Evolutionary conservation across 1,140 invertebrate species (phyloP), one percentile per base, ranked within the genome.

Genomic region (Drosophila fuyamai): DNA sequence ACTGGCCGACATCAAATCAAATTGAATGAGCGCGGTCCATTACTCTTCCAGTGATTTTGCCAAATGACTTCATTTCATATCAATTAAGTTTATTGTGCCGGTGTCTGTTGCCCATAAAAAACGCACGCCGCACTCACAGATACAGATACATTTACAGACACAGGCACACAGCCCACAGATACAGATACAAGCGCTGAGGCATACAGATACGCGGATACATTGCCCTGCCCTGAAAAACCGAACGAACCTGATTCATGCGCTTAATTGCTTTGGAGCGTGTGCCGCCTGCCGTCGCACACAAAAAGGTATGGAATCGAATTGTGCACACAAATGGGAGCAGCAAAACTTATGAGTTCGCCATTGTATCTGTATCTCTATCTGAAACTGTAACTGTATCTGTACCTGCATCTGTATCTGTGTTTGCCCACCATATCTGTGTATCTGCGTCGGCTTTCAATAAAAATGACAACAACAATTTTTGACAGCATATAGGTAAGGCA

Each of bases 61-160:
- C 89, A 91, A 91, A 91, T 91, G 89, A 91, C 89, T 91, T 89
- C 89, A 91, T 91, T 91, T 91, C 83, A 91, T 91, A 91, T 91
- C 89, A 91, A 91, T 91, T 91, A 91, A 91, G 80, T 90, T 82
- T 90, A 91, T 91, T 91, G 80, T 72, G 75, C 67, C 82, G 57
- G 66, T 77, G 59, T 40, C 12, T 54, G 38, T 44, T 58, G 57
- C 44, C 38, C 60, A 59, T 57, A 72, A 70, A 79, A 79, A 76
- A 78, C 65, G 46, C 65, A 85, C 48, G 60, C 60, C 61, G 71
- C 54, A 54, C 51, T 57, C 56, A 57, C 56, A 56, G 5, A 36
- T 44, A 48, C 36, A 29, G n/a, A 43, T 9, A 72, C 54, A 57
- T 13, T 41, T 13, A 32, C 14, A 46, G 53, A 59, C 57, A 57